Evolutionary conservation across 2,888 invertebrate species (phyloP).

Genomic region (Thymelicus lineola): DNA sequence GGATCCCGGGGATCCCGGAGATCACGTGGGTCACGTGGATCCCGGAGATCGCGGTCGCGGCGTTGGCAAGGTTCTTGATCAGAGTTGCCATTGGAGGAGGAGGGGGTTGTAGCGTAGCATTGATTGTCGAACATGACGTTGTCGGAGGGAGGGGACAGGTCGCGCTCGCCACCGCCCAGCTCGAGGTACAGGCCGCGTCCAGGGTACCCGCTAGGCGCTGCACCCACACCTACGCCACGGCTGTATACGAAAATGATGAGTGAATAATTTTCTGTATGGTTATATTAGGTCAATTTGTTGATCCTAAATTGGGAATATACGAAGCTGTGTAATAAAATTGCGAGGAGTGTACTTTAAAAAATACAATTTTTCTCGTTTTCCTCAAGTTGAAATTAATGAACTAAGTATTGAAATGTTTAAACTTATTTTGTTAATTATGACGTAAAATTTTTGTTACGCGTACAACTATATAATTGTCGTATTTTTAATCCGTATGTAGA

Average conservation of each 20-base stretch:
- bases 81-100: slow-evolving; percentile 96
- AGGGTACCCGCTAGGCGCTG: slow-evolving; percentile 86
- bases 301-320: too few relatives aligned
- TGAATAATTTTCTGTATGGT: too few relatives aligned
- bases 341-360: too few relatives aligned
- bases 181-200: slow-evolving; percentile 91
- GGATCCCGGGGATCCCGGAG: slow-evolving; percentile 81
- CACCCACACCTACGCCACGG: slow-evolving; percentile 77
- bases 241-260: slow-evolving; percentile 46
- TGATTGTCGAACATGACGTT: slow-evolving; percentile 98
- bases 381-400: too few relatives aligned
- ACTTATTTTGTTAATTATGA: too few relatives aligned
- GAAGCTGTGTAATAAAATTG: too few relatives aligned
- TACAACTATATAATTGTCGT: too few relatives aligned
- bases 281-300: too few relatives aligned
- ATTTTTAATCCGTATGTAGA: too few relatives aligned
- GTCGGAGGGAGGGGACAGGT: slow-evolving; percentile 94
- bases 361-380: too few relatives aligned
- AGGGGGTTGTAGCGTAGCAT: slow-evolving; percentile 97
- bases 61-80: slow-evolving; percentile 92
- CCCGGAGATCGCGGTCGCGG: slow-evolving; percentile 78
- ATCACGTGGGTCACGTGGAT: slow-evolving; percentile 44
- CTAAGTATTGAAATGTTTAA: too few relatives aligned
- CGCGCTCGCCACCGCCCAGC: slow-evolving; percentile 87
- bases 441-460: too few relatives aligned